Conservation (phyloP, 2,888 invertebrate genomes). For the Frankliniella fusca region DNA sequence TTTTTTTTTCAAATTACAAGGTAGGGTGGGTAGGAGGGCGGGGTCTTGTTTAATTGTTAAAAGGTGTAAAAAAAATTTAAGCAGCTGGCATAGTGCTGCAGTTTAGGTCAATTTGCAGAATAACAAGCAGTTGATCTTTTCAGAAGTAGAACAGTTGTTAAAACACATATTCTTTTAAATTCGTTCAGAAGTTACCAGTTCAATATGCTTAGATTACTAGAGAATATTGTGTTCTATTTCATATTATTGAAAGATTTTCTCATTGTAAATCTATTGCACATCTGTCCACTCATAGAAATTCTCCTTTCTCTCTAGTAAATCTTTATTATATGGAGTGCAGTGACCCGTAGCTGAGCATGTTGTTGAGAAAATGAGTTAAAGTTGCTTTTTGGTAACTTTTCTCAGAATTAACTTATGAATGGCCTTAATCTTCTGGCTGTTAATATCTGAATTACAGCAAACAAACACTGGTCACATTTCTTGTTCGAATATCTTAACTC, state of each 20-base stretch:
- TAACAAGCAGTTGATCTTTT: neutral
- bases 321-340: neutral
- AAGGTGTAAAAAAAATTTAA: too few species aligned
- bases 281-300: neutral
- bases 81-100: too few species aligned
- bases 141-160: neutral
- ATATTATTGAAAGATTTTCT: neutral
- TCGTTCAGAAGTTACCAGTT: neutral
- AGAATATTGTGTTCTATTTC: neutral
- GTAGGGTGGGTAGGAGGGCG: too few species aligned
- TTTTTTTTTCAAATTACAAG: too few species aligned
- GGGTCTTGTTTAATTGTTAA: too few species aligned
- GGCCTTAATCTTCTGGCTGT: too few species aligned
- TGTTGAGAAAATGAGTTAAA: neutral
- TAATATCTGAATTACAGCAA: too few species aligned
- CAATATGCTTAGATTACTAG: neutral
- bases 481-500: too few species aligned
- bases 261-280: too few species aligned
- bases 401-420: too few species aligned
- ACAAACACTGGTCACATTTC: too few species aligned
- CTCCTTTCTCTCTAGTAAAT: neutral
- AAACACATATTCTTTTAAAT: neutral
- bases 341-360: constrained; percentile 5
- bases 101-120: too few species aligned
- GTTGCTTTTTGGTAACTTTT: neutral